Evolutionary conservation across 2,888 invertebrate species (phyloP), one percentile per base, ranked within the genome.

Genomic region (Ceraclea dissimilis): DNA sequence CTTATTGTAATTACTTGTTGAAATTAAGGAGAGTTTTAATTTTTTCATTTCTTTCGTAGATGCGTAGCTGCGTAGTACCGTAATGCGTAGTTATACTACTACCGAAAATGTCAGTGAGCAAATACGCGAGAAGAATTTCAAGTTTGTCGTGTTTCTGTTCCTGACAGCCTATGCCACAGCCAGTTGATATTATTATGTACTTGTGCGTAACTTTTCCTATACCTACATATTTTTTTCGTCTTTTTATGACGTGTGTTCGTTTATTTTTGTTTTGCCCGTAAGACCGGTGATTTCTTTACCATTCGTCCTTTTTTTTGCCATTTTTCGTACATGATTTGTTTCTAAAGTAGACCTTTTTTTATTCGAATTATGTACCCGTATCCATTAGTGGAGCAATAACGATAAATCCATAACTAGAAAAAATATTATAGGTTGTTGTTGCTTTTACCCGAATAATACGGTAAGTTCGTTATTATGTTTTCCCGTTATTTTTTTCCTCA

Each of bases 321-420:
- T 39, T 39, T 39, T n/a, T 39, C 39, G 39, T 39, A 39, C 39
- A 39, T 39, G 39, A 39, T 39, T 39, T 39, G 39, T 39, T 39
- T 39, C 13, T 4, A 39, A 31, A 39, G 16, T 39, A 39, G 16
- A 39, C 39, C 13, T 39, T 39, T 39, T 39, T 39, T 39, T 39
- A 5, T 31, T 4, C 8, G 39, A 39, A 39, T 26, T 26, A 26
- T 26, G 26, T 6, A 26, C 26, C 26, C 26, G 26, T 10, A 26
- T 10, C 5, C 26, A 26, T 26, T 26, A 26, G 26, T 10, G 10
- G 26, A 10, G 26, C 10, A 26, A 26, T 26, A 26, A 26, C 26
- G 26, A 26, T 26, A 26, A 26, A 26, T 26, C 26, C 10, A 26
- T 26, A 26, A 26, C 4, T 26, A 26, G 26, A 26, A 26, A 26